phyloP scores from a whole-genome alignment of 1,140 invertebrate genomes.

The Brachionus asplanchnoidis region DNA sequence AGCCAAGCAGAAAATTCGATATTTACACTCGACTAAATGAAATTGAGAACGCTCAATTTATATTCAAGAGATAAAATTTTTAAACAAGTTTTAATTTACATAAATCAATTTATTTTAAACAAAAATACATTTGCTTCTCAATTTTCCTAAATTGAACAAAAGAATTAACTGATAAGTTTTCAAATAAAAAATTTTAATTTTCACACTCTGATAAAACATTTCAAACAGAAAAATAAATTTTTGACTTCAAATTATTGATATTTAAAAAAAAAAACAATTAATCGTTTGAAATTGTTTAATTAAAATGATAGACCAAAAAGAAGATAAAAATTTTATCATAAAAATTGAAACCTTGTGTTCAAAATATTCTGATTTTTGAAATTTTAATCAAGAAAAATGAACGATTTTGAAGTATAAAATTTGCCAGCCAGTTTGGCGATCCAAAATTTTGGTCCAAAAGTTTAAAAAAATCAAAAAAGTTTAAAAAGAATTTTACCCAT shows the following conservation, averaged over 20 bases:
- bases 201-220: not conserved
- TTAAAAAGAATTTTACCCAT: no score
- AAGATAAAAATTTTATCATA: no score
- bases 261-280: no score
- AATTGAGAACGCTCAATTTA: not conserved
- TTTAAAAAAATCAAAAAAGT: no score
- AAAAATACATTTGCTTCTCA: not conserved
- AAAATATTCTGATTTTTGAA: not conserved
- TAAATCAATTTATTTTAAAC: not conserved
- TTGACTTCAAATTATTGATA: no score
- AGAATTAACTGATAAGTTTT: not conserved
- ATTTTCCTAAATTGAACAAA: not conserved
- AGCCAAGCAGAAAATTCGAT: not conserved
- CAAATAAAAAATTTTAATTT: not conserved
- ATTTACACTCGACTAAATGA: not conserved
- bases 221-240: not conserved
- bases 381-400: not conserved
- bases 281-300: no score
- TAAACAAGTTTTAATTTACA: conserved; percentile 5
- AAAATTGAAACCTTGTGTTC: no score
- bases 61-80: not conserved
- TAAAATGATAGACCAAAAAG: no score
- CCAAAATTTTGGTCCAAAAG: no score
- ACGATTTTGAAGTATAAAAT: no score
- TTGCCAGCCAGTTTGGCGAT: no score